These are phyloP conservation scores for Etheostoma perlongum DNA, from an alignment of 2,797 vertebrate genomes.

Conservation along the genomic window DNA sequence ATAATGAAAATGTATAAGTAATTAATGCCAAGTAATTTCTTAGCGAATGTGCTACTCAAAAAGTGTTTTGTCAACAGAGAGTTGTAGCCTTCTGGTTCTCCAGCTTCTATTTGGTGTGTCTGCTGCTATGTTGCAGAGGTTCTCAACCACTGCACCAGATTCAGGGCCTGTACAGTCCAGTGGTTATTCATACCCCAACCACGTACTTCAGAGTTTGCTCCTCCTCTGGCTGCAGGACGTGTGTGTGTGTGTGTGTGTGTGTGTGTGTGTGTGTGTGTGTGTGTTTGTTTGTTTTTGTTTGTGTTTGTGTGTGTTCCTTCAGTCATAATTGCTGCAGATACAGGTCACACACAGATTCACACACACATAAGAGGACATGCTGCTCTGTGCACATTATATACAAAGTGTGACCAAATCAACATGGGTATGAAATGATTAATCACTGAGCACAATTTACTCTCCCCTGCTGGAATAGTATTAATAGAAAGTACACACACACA, in stretches of 20 bases:
- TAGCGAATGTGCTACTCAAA: neutral
- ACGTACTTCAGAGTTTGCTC: constrained; percentile 65
- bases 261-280: constrained; percentile 25
- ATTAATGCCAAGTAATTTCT: neutral
- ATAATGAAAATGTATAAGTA: neutral
- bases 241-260: constrained; percentile 38
- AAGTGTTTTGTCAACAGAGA: neutral
- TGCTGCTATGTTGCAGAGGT: constrained; percentile 46
- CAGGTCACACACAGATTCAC: constrained; percentile 10
- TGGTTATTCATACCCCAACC: constrained; percentile 62
- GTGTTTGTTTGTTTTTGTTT: constrained; percentile 19
- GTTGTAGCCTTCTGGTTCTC: neutral
- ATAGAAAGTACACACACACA: constrained; percentile 15
- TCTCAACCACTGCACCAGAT: constrained; percentile 62
- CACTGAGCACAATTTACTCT: constrained; percentile 47
- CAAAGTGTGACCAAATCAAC: constrained; percentile 20
- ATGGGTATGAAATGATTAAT: constrained; percentile 53
- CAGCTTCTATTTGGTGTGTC: constrained; percentile 22
- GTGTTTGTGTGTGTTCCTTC: neutral
- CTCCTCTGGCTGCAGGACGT: constrained; percentile 47
- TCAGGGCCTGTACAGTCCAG: constrained; percentile 30
- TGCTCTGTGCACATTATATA: constrained; percentile 4
- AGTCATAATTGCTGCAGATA: constrained; percentile 47
- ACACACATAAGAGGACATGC: neutral
- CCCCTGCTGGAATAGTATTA: constrained; percentile 9